These are phyloP conservation scores for Apus apus DNA, from an alignment of 2,113 vertebrate species.

Conservation along the genomic window DNA sequence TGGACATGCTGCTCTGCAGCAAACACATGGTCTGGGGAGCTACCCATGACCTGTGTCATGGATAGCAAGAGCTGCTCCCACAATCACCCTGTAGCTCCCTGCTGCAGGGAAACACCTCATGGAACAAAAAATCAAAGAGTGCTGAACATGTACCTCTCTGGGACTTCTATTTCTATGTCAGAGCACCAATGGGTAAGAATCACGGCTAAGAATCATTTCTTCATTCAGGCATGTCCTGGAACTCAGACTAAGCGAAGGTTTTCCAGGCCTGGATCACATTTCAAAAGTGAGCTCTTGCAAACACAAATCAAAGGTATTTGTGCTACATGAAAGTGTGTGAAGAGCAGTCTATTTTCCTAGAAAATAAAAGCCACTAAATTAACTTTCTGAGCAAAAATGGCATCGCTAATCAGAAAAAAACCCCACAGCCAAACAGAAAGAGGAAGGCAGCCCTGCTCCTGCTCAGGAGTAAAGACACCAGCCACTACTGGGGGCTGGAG, in stretches of 20 bases:
- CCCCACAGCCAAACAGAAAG: too few species aligned
- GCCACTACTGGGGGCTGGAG: too few species aligned
- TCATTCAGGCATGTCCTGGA: neutral
- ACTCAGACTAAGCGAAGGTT: neutral
- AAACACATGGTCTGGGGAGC: accelerated
- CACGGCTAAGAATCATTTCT: neutral
- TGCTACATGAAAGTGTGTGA: neutral
- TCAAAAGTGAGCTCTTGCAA: neutral
- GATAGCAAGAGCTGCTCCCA: neutral
- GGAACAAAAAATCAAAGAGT: neutral
- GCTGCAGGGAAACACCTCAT: neutral
- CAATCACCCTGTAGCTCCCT: neutral
- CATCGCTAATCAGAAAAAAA: neutral
- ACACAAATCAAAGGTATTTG: neutral
- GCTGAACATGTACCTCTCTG: neutral
- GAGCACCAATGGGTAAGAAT: neutral
- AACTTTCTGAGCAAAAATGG: neutral
- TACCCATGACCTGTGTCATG: neutral
- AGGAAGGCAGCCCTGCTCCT: neutral
- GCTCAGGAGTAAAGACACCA: neutral
- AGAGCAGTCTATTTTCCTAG: neutral
- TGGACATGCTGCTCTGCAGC: neutral
- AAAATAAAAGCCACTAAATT: neutral
- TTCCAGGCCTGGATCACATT: neutral
- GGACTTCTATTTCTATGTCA: neutral